Evolutionary conservation across 2,113 vertebrate genomes (phyloP), one percentile per base, ranked within the genome.

Genomic region (Chionis minor): DNA sequence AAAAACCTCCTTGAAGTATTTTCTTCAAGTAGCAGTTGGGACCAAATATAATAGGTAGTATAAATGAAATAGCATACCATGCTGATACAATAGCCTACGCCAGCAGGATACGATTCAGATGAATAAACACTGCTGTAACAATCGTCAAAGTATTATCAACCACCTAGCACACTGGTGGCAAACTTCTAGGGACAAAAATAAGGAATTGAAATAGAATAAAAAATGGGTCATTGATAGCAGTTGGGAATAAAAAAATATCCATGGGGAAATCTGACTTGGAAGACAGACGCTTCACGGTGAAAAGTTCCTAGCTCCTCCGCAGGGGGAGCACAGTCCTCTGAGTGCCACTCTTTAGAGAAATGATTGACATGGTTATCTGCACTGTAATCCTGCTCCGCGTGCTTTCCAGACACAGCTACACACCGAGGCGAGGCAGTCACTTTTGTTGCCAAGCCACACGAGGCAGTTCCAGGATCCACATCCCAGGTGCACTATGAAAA

Each of bases 51-150:
- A 92, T 18, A 77, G 40, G 30, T 8, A 87, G 79, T 54, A 83
- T 13, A 51, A 73, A 5, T n/a, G 81, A 96, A 90, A 86, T 26
- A 81, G 59, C 49, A 61, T 22, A 90, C 22, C 40, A 65, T 19
- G 70, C 22, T 62, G 35, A 47, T 44, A 86, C 45, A 66, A 85
- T 35, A 83, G 58, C 35, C 65, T 33, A 33, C 5, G 12, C 32
- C 77, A 75, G 81, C 63, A 80, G 73, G 61, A 40, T 77, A 27
- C 56, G 88, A 90, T 86, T 72, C 56, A 93, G 81, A 93, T 74
- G 78, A 88, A 94, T 69, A 56, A 95, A 95, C 52, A 47, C 49
- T 63, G 72, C 49, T 79, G 21, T 52, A 70, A 67, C 54, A 66
- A 51, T 23, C 92, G 75, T 74, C 66, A 54, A 81, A 86, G 65